A percentile compares a stretch with the other conserved stretches of the same genome.
Conservation (phyloP, 2,797 vertebrate genomes). For the Rallus crepitans region DNA sequence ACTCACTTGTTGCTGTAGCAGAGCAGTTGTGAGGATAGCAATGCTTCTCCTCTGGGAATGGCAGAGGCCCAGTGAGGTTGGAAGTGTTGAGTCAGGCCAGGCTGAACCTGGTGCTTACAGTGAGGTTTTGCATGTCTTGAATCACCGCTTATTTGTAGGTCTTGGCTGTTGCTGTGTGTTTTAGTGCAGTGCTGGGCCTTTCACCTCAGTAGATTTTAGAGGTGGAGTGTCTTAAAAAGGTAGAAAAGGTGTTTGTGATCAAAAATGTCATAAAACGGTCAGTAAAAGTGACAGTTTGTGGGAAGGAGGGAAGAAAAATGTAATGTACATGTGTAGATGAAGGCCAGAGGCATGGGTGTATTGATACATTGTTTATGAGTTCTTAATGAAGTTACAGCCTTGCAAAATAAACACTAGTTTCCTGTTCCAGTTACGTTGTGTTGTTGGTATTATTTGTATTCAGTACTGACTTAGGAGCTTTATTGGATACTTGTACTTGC, state of each 20-base stretch:
- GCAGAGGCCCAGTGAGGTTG: background rate
- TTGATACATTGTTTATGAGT: background rate
- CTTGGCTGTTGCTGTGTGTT: background rate
- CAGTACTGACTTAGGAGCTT: background rate
- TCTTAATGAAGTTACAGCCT: background rate
- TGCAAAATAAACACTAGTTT: background rate
- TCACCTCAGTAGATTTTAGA: background rate
- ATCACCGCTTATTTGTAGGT: background rate
- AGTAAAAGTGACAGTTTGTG: background rate
- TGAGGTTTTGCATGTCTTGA: accelerated
- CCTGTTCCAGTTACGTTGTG: background rate
- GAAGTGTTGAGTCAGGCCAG: background rate
- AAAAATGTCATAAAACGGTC: background rate
- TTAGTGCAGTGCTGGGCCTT: background rate
- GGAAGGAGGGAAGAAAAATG: background rate
- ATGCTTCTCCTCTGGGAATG: background rate
- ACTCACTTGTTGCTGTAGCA: background rate
- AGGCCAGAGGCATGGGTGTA: background rate
- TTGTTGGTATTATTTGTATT: background rate
- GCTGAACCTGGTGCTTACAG: background rate
- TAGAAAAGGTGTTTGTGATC: background rate
- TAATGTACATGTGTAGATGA: background rate
- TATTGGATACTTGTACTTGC: background rate
- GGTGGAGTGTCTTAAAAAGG: background rate
- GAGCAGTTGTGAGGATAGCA: background rate